Base-by-base conservation (phyloP, 1,140 invertebrate species). In the Drosophila yakuba region DNA sequence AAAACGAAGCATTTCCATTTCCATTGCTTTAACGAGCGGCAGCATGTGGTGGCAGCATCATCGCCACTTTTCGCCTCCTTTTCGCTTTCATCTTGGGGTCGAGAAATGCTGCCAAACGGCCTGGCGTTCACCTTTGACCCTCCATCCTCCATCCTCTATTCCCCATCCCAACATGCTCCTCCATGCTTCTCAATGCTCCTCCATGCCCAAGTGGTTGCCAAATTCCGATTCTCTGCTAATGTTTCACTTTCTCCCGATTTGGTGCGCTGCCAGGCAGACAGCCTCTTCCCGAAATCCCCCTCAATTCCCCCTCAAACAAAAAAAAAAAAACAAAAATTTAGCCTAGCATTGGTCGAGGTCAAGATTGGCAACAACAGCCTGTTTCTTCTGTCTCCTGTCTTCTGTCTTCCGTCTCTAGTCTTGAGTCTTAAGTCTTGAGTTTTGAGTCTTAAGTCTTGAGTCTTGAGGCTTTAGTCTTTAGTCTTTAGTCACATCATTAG, bases 231-330 rank as follows among this genome's bases (percentile, higher is more conserved):
- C 63, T 78, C 57, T 74, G 62, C 55, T 55, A 67, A 66, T 63
- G 72, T 52, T 82, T 89, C 81, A 88, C 83, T 88, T 86, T 86
- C 83, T 88, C 83, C 73, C 75, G 78, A 83, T 83, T 82, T 78
- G 80, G 80, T 78, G 80, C 60, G 80, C 80, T 83, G 78, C 75
- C 80, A 84, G 67, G 63, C 79, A 80, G 77, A 75, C 78, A 61
- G 72, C 66, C 64, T 67, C 61, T 77, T 78, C 67, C 54, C 15
- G 32, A 41, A 59, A 45, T 20, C 10, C 43, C 10, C 17, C 8
- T 8, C 36, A n/a, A n/a, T n/a, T n/a, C n/a, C n/a, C n/a, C n/a
- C n/a, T n/a, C n/a, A n/a, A n/a, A n/a, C 39, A 52, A 32, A 44
- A 50, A 55, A 54, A 32, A 10, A 12, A n/a, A 15, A 17, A 3